Evolutionary conservation across 2,113 vertebrate species (phyloP).

Genomic region (Stercorarius parasiticus): DNA sequence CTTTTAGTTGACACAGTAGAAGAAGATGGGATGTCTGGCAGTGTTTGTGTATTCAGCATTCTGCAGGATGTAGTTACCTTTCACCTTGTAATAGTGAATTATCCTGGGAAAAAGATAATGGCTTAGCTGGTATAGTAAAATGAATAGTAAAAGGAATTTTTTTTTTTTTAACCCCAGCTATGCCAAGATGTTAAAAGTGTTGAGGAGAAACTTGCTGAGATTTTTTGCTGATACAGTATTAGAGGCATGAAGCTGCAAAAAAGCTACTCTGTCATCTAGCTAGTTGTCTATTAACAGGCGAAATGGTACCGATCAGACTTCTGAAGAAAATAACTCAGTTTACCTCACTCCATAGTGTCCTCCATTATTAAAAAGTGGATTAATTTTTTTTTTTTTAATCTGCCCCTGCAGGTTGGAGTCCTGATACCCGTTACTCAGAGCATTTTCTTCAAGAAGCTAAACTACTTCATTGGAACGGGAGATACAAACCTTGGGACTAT

Average conservation of each 20-base stretch:
- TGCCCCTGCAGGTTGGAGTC: slow-evolving; percentile 86
- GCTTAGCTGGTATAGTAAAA: neutral
- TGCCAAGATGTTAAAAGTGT: neutral
- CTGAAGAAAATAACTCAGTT: neutral
- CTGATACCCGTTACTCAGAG: slow-evolving; percentile 84
- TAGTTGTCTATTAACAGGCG: neutral
- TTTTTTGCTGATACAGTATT: neutral
- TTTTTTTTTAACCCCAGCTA: neutral
- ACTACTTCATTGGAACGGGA: slow-evolving; percentile 94
- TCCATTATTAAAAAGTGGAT: neutral
- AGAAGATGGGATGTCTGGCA: neutral
- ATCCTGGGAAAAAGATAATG: neutral
- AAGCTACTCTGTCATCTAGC: neutral
- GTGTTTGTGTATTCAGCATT: rapidly evolving
- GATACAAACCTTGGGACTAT: slow-evolving; percentile 92
- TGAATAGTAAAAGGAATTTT: neutral
- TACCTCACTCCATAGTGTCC: neutral
- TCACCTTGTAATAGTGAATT: neutral
- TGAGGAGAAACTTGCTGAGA: neutral
- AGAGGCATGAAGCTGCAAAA: neutral
- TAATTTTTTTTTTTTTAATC: neutral
- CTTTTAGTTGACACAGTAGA: neutral
- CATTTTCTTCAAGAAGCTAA: slow-evolving; percentile 86
- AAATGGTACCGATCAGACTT: neutral
- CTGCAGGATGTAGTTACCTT: neutral